Base-by-base conservation (phyloP, 1,140 invertebrate genomes). In the Nylanderia fulva region DNA sequence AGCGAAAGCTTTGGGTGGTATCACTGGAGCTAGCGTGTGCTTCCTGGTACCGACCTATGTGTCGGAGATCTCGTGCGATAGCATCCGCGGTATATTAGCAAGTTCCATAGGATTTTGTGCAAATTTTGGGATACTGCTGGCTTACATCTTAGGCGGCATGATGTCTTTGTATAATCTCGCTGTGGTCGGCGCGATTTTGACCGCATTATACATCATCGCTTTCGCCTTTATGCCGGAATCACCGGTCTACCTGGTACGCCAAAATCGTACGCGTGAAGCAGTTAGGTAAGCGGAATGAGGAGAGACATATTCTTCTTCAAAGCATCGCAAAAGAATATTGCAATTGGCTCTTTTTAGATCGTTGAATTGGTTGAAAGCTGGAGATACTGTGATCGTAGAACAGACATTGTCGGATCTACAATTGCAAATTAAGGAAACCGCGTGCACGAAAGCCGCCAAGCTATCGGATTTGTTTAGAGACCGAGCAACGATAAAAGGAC, bases 181-280 rank as follows among this genome's bases (percentile, higher is more conserved):
- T 3, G 79, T 95, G 0, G 74, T 93, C 42, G 93, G 92, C 18
- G 87, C 95, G 3, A 2, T 95, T 2, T 64, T 96, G 7, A 93
- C 95, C 1, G 18, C 95, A 0, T 18, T 96, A 0, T 95, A 95
- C 15, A 52, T 96, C 4, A 75, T 95, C 5, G 71, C 91, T 3
- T 95, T 96, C 89, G 45, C 94, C 11, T 95, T 95, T n/a, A 86
- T 96, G 60, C 96, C 96, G 11, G 96, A 97, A 92, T 95, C 96
- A 3, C 96, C 96, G 0, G 85, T 94, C 27, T 95, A 94, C 75
- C 88, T 95, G 3, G 42, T 95, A 11, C 88, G 91, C 5, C 91
- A 86, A 9, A 92, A 94, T 79, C 91, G 92, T 56, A 80, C 90
- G 7, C 71, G 82, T 3, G 92, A 95, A 18, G 94, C 94, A 2